Evolutionary conservation across 2,113 vertebrate genomes (phyloP), one percentile per base, ranked within the genome.

Genomic region (Spilogale gracilis): DNA sequence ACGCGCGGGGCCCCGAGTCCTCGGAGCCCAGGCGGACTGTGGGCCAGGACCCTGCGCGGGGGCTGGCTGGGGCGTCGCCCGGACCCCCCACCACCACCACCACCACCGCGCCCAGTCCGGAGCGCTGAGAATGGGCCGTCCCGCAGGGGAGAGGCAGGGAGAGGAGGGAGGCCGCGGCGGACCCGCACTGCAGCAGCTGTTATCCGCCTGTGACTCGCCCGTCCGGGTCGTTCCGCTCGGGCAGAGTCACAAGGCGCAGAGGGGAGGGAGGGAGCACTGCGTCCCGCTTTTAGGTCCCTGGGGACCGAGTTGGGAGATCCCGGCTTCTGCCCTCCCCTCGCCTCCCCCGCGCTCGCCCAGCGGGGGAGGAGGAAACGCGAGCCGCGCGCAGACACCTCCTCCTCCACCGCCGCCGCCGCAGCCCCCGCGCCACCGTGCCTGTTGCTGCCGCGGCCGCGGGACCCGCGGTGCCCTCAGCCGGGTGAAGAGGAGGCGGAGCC

Each of bases 131-230:
- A 73, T 56, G 71, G 54, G 6, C 71, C 6, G 6, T 27, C 5
- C 10, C 94, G 69, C 30, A 52, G 69, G 20, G 5, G 43, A 11
- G 71, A 60, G 67, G 43, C 32, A 0, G 38, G 21, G 21, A 13
- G 52, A 32, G 76, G 63, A 16, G 89, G 56, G 91, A 30, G 74
- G 82, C 96, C 45, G 79, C 50, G 84, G 58, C 25, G 48, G 96
- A 61, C 61, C 93, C 78, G 73, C 97, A 97, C 90, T 98, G 98
- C 97, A 96, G 98, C 98, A 97, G 98, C 97, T 96, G 97, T 74
- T 73, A 71, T 50, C 80, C 71, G 86, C 94, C 4, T 21, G 95
- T 43, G 95, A 83, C 80, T 84, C 58, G 67, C 82, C 48, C 9
- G 81, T 84, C 85, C 56, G 6, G 52, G 74, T 84, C 54, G 27